phyloP scores from a whole-genome alignment of 2,113 vertebrate genomes.

The Thomomys bottae region DNA sequence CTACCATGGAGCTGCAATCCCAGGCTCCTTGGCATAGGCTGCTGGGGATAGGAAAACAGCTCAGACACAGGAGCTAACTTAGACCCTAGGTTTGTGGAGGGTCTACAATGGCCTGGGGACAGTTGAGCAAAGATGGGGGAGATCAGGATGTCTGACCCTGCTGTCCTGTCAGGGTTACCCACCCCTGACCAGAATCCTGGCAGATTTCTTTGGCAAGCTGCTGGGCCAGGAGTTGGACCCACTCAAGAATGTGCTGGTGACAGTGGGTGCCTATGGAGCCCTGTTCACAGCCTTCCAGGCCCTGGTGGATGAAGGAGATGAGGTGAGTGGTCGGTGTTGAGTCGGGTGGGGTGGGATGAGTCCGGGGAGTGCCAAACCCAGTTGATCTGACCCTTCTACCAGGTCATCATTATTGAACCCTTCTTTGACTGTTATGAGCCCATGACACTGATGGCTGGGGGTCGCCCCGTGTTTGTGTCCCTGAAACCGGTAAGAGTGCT shows the following conservation, averaged over 20 bases:
- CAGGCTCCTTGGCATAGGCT: neutral
- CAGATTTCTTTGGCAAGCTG: conserved; percentile 91
- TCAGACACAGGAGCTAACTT: neutral
- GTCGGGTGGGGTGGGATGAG: neutral
- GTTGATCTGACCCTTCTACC: neutral
- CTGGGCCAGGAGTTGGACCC: conserved; percentile 90
- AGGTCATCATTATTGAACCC: conserved; percentile 98
- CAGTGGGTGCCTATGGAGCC: conserved; percentile 94
- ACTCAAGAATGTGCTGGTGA: conserved; percentile 91
- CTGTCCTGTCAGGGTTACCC: conserved; percentile 90
- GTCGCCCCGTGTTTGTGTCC: conserved; percentile 89
- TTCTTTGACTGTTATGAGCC: conserved; percentile 96
- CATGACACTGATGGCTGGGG: conserved; percentile 95
- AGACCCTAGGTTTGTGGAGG: neutral
- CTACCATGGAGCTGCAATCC: neutral
- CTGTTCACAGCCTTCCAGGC: conserved; percentile 95
- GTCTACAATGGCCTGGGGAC: neutral
- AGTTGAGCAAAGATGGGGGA: neutral
- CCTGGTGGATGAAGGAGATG: conserved; percentile 93
- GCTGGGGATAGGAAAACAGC: neutral
- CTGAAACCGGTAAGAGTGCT: conserved; percentile 90
- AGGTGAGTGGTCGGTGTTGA: conserved; percentile 84
- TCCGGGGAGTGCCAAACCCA: neutral
- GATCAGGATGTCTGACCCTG: neutral
- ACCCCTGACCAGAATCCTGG: conserved; percentile 90